Evolutionary conservation across 2,113 vertebrate genomes (phyloP), one percentile per base, ranked within the genome.

Genomic region (Ictidomys tridecemlineatus): DNA sequence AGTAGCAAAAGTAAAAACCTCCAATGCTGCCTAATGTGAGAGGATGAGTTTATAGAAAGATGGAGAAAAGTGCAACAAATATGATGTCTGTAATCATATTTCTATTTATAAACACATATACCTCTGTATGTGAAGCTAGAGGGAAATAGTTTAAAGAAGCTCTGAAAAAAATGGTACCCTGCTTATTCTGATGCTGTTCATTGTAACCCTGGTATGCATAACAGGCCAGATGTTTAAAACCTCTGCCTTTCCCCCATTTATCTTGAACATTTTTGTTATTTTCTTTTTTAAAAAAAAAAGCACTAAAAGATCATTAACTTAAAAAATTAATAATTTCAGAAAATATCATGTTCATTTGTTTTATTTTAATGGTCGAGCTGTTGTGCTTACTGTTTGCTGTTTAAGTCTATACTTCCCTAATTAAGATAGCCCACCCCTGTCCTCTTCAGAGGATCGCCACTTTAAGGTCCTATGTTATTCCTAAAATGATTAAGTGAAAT

Each of bases 311-410:
- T 72, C 42, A 45, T 48, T 79, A 86, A 72, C 45, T 32, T 74
- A 74, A 73, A 94, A 94, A 37, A 45, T 61, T 22, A 96, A 72
- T 53, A 45, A 13, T 72, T 91, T 80, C 18, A 82, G 83, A 72
- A 79, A 76, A 28, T 20, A 18, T 28, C 86, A 24, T 69, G 58
- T 85, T 85, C 89, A 70, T 30, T 42, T 87, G 30, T 80, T 88
- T 22, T 84, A 28, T 8, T 72, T 80, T n/a, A 30, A 0, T 63
- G 18, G 11, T 22, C 24, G 42, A 94, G 30, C 32, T 51, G 3
- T 85, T 51, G 96, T 42, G 18, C 51, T 30, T 61, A 53, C 2
- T 58, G 32, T 37, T 77, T 74, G 67, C 14, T 89, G 5, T 42
- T 39, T 65, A 51, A 93, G 85, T 80, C 28, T 14, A 5, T 2